These are phyloP conservation scores for Onychomys leucogaster DNA, from an alignment of 2,797 vertebrate genomes.

Conservation along the genomic window DNA sequence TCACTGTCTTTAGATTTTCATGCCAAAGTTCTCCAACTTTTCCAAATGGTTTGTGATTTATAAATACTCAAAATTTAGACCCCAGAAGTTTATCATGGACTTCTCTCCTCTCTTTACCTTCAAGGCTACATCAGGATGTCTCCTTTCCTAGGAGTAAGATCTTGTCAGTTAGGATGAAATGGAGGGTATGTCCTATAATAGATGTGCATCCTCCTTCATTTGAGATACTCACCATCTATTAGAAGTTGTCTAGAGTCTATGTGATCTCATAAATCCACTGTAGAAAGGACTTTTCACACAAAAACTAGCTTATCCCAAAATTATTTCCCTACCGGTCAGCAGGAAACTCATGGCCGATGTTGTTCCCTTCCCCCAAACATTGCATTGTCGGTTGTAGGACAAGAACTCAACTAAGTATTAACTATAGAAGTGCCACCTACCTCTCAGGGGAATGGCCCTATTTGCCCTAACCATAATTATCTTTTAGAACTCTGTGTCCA, in stretches of 20 bases:
- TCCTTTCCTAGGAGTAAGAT: background rate
- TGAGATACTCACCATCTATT: slow-evolving; percentile 44
- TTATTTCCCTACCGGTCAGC: slow-evolving; percentile 20
- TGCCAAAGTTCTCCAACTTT: background rate
- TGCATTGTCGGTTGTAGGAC: background rate
- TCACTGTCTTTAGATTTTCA: background rate
- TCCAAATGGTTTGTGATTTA: background rate
- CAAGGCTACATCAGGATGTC: background rate
- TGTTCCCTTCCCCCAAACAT: slow-evolving; percentile 45
- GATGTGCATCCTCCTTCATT: background rate
- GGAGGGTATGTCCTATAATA: slow-evolving; percentile 51
- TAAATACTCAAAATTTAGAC: background rate
- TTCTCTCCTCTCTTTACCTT: slow-evolving; percentile 1
- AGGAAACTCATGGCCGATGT: background rate
- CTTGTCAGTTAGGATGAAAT: slow-evolving; percentile 66
- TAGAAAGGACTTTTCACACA: background rate
- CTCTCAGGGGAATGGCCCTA: slow-evolving; percentile 37
- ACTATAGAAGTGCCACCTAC: slow-evolving; percentile 66
- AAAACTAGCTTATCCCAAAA: slow-evolving; percentile 2
- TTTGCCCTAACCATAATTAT: slow-evolving; percentile 27
- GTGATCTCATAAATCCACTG: background rate
- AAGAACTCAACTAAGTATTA: slow-evolving; percentile 56
- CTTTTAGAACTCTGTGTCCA: slow-evolving; percentile 47
- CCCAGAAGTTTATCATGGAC: background rate
- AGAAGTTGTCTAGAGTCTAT: background rate